Base-by-base conservation (phyloP, 2,888 invertebrate genomes). In the Rhyacophila evoluta region DNA sequence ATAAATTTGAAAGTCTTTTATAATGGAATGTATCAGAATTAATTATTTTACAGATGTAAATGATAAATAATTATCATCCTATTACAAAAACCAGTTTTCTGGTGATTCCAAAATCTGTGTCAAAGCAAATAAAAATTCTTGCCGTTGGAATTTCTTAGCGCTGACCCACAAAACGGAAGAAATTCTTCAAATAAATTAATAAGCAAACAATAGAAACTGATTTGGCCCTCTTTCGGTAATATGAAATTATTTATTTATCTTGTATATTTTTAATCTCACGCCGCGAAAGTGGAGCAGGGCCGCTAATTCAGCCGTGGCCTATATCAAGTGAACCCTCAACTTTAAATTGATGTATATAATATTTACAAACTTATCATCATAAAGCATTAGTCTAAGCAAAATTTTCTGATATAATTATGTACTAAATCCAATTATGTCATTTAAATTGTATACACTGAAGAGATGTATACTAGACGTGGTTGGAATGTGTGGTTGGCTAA, bases 1-100 rank as follows among this genome's bases (percentile, higher is more conserved):
- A 41, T 12, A 15, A 41, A n/a, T 15, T 41, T 41, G 12, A 15
- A 15, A 41, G 15, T 41, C 0, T 15, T 15, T 15, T 41, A n/a
- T 15, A 11, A 12, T 41, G 41, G 15, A 41, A 41, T 41, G 41
- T 41, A 15, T 41, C 41, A 15, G 41, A 41, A 39, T 8, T 39
- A 39, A 15, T 41, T 41, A 41, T 41, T 41, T 6, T 12, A 15
- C 4, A 15, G 41, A 41, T 41, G 2, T 41, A 15, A 41, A 41
- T 41, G 41, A 41, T 41, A 41, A 41, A 41, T 41, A 41, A 15
- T 41, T 15, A 41, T 41, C 15, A 15, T 15, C 41, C 15, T 15
- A 41, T 41, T 41, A 41, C 41, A 41, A 41, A 41, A 41, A 41
- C 41, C 41, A 41, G 41, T 41, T 41, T 41, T 41, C 19, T 41